Percentiles rank a stretch among this genome's conserved stretches.
Conservation (phyloP, 2,113 vertebrate species). For the Heterochromis multidens region DNA sequence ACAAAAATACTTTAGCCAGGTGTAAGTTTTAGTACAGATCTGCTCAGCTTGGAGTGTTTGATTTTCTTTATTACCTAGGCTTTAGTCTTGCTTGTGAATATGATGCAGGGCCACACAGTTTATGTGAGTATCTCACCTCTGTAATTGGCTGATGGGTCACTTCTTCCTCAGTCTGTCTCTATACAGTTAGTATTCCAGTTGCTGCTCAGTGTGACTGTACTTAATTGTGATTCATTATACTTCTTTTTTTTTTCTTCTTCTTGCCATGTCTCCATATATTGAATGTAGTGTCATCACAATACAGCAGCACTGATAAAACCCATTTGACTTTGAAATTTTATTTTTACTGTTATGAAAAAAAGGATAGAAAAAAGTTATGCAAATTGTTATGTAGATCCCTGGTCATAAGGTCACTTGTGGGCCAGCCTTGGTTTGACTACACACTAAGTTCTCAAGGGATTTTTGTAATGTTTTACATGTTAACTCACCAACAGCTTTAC, state of each 20-base stretch:
- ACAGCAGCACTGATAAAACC: background rate
- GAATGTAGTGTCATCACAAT: background rate
- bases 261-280: background rate
- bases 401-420: background rate
- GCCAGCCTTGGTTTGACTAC: background rate
- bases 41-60: too few relatives aligned
- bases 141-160: slow-evolving; percentile 21
- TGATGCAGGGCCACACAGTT: background rate
- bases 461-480: background rate
- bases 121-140: too few relatives aligned
- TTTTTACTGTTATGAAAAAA: background rate
- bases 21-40: too few relatives aligned
- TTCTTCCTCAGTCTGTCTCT: background rate
- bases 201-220: background rate
- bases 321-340: background rate
- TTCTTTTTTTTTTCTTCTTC: background rate
- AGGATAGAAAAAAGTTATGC: background rate
- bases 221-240: background rate
- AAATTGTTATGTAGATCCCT: background rate
- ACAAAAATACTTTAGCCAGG: too few relatives aligned
- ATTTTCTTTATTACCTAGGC: background rate
- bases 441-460: background rate
- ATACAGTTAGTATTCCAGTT: background rate
- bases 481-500: background rate
- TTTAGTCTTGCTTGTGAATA: background rate